Evolutionary conservation across 2,888 invertebrate species (phyloP).

Genomic region (Diaprepes abbreviatus): DNA sequence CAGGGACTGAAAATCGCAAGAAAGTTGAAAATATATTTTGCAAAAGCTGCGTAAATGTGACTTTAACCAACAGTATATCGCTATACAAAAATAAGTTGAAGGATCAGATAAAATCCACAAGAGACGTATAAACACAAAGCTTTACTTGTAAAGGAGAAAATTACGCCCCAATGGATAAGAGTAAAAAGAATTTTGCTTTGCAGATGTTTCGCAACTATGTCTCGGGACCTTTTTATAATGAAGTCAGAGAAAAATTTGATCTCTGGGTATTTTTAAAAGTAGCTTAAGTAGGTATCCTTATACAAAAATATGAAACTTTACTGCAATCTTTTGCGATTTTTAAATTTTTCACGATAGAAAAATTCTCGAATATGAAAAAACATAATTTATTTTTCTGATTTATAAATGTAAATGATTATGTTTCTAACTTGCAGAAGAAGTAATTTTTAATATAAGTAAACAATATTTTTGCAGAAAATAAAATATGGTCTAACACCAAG

Average conservation of each 20-base stretch:
- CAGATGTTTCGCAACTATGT: slow-evolving; percentile 4
- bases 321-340: too few relatives aligned
- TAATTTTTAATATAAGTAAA: too few relatives aligned
- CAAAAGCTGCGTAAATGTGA: slow-evolving; percentile 11
- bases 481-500: too few relatives aligned
- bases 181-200: slow-evolving; percentile 12
- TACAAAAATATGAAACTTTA: neutral
- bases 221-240: slow-evolving; percentile 7
- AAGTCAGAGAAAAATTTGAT: neutral
- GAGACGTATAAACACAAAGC: slow-evolving; percentile 14
- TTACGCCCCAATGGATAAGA: slow-evolving; percentile 10
- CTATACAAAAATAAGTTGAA: slow-evolving; percentile 11
- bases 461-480: too few relatives aligned
- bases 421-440: too few relatives aligned
- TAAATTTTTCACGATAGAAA: too few relatives aligned
- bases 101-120: slow-evolving; percentile 18
- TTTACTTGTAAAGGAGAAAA: slow-evolving; percentile 3
- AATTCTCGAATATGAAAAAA: too few relatives aligned
- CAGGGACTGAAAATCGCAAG: neutral
- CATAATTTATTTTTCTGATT: too few relatives aligned
- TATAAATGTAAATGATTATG: too few relatives aligned
- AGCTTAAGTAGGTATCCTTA: neutral
- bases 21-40: slow-evolving; percentile 8
- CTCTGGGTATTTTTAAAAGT: slow-evolving; percentile 1
- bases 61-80: slow-evolving; percentile 3